Conservation (phyloP, 2,113 vertebrate species). For the Bubo bubo region DNA sequence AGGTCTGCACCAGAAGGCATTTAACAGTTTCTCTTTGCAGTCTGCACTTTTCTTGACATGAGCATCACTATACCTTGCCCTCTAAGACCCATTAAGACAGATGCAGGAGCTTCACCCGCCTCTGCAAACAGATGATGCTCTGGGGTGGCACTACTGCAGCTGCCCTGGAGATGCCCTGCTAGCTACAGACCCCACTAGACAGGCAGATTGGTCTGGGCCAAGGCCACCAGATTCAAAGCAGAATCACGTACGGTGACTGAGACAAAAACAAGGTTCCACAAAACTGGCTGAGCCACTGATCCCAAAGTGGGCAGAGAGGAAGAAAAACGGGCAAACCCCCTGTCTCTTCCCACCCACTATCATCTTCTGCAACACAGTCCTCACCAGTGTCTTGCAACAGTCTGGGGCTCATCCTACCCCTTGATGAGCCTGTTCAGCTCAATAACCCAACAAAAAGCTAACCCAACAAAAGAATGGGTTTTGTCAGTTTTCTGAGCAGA, state of each 20-base stretch:
- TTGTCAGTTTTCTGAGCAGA: background rate
- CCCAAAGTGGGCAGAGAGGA: background rate
- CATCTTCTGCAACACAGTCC: background rate
- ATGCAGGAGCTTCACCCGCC: rapidly evolving
- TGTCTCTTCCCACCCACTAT: background rate
- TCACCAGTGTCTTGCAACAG: background rate
- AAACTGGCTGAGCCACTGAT: background rate
- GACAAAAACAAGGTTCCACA: background rate
- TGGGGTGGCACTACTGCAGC: background rate
- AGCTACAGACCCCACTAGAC: background rate
- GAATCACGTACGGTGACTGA: background rate
- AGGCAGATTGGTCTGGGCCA: background rate
- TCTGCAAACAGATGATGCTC: background rate
- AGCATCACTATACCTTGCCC: background rate
- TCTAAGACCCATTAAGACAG: background rate
- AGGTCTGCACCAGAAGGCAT: background rate
- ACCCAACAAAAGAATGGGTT: background rate
- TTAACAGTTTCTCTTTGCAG: background rate
- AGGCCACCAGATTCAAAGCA: background rate
- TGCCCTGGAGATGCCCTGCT: background rate
- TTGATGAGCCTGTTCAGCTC: background rate
- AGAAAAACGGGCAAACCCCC: background rate
- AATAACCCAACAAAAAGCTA: background rate
- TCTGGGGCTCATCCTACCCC: background rate
- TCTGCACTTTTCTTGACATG: rapidly evolving